phyloP scores from a whole-genome alignment of 2,113 vertebrate species.

The Crotalus tigris region DNA sequence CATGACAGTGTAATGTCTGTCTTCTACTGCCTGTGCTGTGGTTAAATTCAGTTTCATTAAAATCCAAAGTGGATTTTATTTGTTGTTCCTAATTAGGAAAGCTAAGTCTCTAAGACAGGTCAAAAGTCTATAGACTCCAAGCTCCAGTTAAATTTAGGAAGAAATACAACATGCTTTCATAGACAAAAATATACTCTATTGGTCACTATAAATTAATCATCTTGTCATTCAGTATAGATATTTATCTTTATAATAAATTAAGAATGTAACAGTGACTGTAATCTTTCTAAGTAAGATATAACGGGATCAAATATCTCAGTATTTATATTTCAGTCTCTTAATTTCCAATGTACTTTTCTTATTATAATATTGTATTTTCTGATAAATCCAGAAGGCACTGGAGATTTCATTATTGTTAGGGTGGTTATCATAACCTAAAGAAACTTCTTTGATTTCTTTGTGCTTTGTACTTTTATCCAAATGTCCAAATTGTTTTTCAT shows the following conservation, averaged over 20 bases:
- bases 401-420: not conserved
- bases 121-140: not conserved
- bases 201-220: not conserved
- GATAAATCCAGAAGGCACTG: not conserved
- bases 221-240: not conserved
- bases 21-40: not conserved
- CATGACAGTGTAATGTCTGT: not conserved
- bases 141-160: not conserved
- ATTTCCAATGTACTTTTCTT: slow-evolving; percentile 7
- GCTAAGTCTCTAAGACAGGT: not conserved
- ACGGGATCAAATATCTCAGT: not conserved
- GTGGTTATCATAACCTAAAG: not conserved
- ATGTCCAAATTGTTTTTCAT: slow-evolving; percentile 7
- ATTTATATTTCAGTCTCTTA: not conserved
- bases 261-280: not conserved
- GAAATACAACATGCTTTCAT: not conserved
- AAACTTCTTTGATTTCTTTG: not conserved
- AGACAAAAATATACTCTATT: not conserved
- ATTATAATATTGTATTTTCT: not conserved
- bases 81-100: not conserved
- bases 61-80: not conserved
- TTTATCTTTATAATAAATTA: not conserved
- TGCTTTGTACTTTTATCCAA: not conserved
- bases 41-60: not conserved
- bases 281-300: slow-evolving; percentile 1